Conservation (phyloP, 2,113 vertebrate genomes). For the Microtus oregoni region DNA sequence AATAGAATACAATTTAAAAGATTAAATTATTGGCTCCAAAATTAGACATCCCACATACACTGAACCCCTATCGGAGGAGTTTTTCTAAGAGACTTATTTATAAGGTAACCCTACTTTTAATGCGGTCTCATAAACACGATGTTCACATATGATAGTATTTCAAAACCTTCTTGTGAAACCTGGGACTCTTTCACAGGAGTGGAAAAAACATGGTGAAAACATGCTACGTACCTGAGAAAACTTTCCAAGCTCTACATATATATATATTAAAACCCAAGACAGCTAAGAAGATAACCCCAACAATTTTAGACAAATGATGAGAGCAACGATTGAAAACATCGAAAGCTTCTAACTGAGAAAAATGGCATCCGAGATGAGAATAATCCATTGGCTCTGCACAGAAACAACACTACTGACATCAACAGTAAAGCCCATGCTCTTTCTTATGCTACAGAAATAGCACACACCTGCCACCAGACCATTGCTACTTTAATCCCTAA, state of each 20-base stretch:
- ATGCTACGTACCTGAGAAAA: neutral
- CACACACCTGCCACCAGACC: neutral
- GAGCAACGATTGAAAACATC: slow-evolving; percentile 3
- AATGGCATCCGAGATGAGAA: neutral
- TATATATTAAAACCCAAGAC: neutral
- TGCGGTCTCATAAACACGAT: neutral
- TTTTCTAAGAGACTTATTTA: neutral
- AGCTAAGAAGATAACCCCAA: neutral
- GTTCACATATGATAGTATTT: neutral
- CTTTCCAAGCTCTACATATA: neutral
- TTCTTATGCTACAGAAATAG: neutral
- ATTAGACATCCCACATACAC: neutral
- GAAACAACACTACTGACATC: neutral
- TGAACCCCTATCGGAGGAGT: neutral
- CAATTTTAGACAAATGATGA: slow-evolving; percentile 9
- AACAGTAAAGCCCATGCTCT: neutral
- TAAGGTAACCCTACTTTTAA: neutral
- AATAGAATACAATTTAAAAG: neutral
- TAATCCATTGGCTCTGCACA: neutral
- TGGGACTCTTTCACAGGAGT: neutral
- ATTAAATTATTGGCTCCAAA: slow-evolving; percentile 16
- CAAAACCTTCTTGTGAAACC: slow-evolving; percentile 31
- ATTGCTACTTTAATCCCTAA: neutral
- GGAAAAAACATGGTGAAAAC: neutral
- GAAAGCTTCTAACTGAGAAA: neutral